Evolutionary conservation across 2,888 invertebrate species (phyloP).

Genomic region (Calameuta pallipes): DNA sequence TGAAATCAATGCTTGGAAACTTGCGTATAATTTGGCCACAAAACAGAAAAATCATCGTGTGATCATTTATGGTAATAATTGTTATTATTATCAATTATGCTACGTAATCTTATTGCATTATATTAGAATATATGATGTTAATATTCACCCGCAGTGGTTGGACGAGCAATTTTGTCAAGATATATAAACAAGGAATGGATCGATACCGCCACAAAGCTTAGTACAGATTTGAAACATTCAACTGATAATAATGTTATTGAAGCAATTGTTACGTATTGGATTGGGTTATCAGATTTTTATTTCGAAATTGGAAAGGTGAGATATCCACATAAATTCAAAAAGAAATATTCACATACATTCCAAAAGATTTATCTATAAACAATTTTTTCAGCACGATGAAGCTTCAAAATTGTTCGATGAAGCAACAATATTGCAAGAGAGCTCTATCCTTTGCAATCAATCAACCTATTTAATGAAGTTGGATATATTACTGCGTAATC

Average conservation of each 20-base stretch:
- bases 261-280: constrained; percentile 47
- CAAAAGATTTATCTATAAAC: background rate
- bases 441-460: constrained; percentile 35
- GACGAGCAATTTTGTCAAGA: constrained; percentile 48
- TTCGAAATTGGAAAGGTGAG: constrained; percentile 50
- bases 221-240: constrained; percentile 30
- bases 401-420: constrained; percentile 44
- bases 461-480: constrained; percentile 40
- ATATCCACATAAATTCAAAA: background rate
- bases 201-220: constrained; percentile 33
- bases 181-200: constrained; percentile 52
- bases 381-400: constrained; percentile 35
- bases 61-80: constrained; percentile 47
- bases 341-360: background rate
- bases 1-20: constrained; percentile 51
- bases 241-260: constrained; percentile 28
- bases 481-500: constrained; percentile 46
- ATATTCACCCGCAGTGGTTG: constrained; percentile 40
- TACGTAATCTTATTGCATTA: constrained; percentile 1
- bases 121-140: background rate
- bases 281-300: constrained; percentile 55
- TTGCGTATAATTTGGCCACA: constrained; percentile 50
- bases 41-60: constrained; percentile 37
- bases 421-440: constrained; percentile 32
- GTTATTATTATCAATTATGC: background rate